Conservation (phyloP, 2,113 vertebrate genomes). For the Ammodytes marinus region DNA sequence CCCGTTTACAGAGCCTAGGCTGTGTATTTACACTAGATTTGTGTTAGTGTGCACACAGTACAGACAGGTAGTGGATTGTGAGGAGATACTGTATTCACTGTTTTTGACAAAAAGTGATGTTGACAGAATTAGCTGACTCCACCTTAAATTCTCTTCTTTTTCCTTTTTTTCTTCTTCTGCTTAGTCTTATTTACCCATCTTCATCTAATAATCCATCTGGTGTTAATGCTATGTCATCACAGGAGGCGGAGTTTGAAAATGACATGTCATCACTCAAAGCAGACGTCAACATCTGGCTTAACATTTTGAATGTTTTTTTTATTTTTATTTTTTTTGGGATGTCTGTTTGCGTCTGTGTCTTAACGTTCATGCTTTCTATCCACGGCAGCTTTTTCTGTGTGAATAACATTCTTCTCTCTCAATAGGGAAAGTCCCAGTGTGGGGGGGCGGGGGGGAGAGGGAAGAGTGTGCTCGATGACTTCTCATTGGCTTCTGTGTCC, state of each 20-base stretch:
- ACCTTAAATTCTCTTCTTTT: constrained; percentile 75
- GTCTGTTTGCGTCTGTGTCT: constrained; percentile 66
- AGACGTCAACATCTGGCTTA: constrained; percentile 87
- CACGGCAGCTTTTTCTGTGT: constrained; percentile 81
- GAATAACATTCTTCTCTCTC: constrained; percentile 88
- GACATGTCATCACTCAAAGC: constrained; percentile 91
- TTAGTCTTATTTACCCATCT: constrained; percentile 84
- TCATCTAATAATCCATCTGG: constrained; percentile 85
- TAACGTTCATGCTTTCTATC: constrained; percentile 84
- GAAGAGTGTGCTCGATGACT: constrained; percentile 88
- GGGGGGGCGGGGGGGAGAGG: constrained; percentile 85
- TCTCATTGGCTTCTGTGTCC: constrained; percentile 91
- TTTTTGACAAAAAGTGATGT: too few species aligned
- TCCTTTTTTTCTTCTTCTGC: constrained; percentile 76
- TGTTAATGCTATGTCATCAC: constrained; percentile 89
- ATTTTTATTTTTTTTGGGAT: constrained; percentile 73
- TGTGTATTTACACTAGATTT: too few species aligned
- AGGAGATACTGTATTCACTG: too few species aligned
- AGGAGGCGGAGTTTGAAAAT: constrained; percentile 90
- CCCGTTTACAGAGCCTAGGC: too few species aligned
- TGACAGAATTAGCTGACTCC: too few species aligned
- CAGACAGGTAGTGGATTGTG: too few species aligned
- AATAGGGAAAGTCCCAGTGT: constrained; percentile 89
- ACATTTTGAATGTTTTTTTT: constrained; percentile 65
- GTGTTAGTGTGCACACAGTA: too few species aligned